A percentile compares a stretch with the other conserved stretches of the same genome.
These are phyloP conservation scores for Sinosuthora webbiana DNA, from an alignment of 2,113 vertebrate genomes.

Conservation along the genomic window DNA sequence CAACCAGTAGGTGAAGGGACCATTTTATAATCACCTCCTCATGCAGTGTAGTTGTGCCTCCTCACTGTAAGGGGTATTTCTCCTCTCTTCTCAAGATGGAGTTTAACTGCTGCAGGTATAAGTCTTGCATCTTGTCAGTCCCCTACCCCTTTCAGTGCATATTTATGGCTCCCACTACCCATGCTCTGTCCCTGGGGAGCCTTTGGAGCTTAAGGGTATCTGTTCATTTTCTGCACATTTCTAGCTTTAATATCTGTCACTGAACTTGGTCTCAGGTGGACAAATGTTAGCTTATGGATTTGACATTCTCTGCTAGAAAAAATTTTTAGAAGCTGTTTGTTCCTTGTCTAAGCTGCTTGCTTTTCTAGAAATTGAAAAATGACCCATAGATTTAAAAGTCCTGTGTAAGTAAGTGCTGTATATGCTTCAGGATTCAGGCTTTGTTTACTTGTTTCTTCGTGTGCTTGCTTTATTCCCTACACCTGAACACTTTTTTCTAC, in stretches of 20 bases:
- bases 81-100: not conserved
- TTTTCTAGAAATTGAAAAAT: not conserved
- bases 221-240: not conserved
- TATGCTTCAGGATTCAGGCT: not conserved
- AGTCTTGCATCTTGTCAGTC: not conserved
- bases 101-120: not conserved
- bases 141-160: not conserved
- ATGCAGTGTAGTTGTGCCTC: rapidly evolving
- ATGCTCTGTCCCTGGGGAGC: not conserved
- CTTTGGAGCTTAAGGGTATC: not conserved
- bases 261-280: not conserved
- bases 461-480: not conserved
- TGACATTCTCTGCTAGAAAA: not conserved
- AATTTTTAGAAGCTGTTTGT: not conserved
- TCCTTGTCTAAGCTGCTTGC: not conserved
- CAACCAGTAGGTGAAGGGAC: not conserved
- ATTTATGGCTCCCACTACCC: not conserved
- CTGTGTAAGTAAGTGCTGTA: not conserved
- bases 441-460: not conserved
- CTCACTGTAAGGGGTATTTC: not conserved
- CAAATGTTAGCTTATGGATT: not conserved
- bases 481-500: not conserved
- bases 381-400: not conserved
- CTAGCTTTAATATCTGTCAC: not conserved
- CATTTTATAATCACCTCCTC: not conserved